Percentiles rank a stretch among this genome's conserved stretches.
Conservation (phyloP, 2,113 vertebrate genomes). For the Leucopsar rothschildi region DNA sequence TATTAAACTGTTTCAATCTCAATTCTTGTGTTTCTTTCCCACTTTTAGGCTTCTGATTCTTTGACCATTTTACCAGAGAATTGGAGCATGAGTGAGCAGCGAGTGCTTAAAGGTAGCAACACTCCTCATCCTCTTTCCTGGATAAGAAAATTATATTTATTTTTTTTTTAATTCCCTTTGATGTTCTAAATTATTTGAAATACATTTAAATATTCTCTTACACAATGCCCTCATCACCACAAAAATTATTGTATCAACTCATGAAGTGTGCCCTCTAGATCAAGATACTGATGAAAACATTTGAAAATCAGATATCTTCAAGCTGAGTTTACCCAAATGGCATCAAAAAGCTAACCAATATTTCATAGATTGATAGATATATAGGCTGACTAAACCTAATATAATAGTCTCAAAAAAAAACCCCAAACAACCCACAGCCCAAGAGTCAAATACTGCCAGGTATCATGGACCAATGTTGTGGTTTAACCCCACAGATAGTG, state of each 20-base stretch:
- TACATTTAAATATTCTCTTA: background rate
- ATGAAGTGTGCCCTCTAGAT: background rate
- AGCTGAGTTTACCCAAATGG: background rate
- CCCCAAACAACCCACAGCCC: background rate
- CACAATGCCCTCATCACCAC: background rate
- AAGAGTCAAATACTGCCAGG: background rate
- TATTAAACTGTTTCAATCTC: background rate
- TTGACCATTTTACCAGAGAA: background rate
- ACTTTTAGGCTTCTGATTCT: background rate
- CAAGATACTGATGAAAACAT: background rate
- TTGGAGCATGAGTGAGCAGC: accelerated
- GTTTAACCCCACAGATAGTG: background rate
- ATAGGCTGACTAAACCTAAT: background rate
- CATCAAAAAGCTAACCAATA: background rate
- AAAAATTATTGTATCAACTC: background rate
- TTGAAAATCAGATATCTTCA: background rate
- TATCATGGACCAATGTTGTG: background rate
- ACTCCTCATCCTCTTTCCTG: background rate
- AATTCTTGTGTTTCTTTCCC: background rate
- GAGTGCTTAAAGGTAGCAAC: background rate
- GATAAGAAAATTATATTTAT: background rate
- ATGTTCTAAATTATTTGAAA: background rate
- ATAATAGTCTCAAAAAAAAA: background rate
- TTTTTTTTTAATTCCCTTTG: background rate
- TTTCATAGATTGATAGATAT: background rate